phyloP scores from a whole-genome alignment of 2,888 invertebrate genomes.

The Sminthurinus aureus region DNA sequence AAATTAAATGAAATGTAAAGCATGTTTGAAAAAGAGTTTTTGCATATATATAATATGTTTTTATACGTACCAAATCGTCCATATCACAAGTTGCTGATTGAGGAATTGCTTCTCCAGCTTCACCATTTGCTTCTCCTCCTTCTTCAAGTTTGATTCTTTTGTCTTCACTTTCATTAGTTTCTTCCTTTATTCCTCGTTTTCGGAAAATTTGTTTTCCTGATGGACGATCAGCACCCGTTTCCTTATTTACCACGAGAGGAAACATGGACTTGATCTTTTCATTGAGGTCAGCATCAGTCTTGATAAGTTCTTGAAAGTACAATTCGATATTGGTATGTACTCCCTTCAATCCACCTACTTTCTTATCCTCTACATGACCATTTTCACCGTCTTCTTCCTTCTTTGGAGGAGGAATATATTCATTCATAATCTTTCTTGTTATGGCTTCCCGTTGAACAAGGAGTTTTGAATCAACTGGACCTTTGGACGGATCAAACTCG shows the following conservation, averaged over 20 bases:
- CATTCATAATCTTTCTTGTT: slow-evolving; percentile 44
- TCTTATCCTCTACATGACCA: background rate
- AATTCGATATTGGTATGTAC: slow-evolving; percentile 44
- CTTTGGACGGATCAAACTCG: slow-evolving; percentile 44
- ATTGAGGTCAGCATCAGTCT: slow-evolving; percentile 18
- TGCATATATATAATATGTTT: background rate
- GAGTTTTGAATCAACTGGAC: slow-evolving; percentile 52
- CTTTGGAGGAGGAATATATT: background rate
- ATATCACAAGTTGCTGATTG: slow-evolving; percentile 13
- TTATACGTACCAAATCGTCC: slow-evolving; percentile 54
- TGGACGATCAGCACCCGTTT: slow-evolving; percentile 45
- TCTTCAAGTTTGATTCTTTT: slow-evolving; percentile 50
- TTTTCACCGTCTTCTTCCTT: background rate
- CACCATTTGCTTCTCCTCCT: background rate
- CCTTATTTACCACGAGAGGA: slow-evolving; percentile 45
- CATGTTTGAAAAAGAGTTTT: background rate
- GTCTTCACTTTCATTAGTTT: slow-evolving; percentile 21
- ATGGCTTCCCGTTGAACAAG: slow-evolving; percentile 37
- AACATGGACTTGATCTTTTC: slow-evolving; percentile 40
- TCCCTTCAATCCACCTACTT: background rate
- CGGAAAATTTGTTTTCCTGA: slow-evolving; percentile 53
- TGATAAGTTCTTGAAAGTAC: slow-evolving; percentile 42
- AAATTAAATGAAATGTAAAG: slow-evolving; percentile 10
- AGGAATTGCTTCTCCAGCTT: slow-evolving; percentile 36
- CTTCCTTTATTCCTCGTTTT: slow-evolving; percentile 42